Conservation (phyloP, 2,888 invertebrate genomes). For the Acleris cristana region DNA sequence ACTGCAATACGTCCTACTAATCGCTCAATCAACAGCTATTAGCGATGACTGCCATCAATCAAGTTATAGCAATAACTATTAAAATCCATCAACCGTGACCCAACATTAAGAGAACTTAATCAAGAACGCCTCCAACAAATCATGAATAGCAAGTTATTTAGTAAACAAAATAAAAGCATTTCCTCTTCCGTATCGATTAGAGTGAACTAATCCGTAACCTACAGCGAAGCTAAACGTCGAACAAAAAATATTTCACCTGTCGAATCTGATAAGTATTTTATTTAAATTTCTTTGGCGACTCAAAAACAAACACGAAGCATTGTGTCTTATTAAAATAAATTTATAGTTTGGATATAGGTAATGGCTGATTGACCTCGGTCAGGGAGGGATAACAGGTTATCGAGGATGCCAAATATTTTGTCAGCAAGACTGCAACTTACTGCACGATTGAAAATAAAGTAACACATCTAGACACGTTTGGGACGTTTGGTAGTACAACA, state of each 20-base stretch:
- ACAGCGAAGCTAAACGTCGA: constrained; percentile 77
- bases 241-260: constrained; percentile 76
- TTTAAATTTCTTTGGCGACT: constrained; percentile 80
- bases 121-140: constrained; percentile 20
- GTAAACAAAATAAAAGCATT: constrained; percentile 54
- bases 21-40: constrained; percentile 27
- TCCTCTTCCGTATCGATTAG: constrained; percentile 77
- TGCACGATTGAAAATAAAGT: too few relatives aligned
- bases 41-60: constrained; percentile 3
- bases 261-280: constrained; percentile 83
- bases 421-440: constrained; percentile 5
- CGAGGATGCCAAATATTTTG: constrained; percentile 65
- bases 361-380: constrained; percentile 79
- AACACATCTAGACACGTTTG: too few relatives aligned
- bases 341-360: constrained; percentile 79
- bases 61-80: constrained; percentile 9
- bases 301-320: constrained; percentile 78
- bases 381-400: constrained; percentile 72
- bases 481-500: too few relatives aligned
- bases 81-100: constrained; percentile 17
- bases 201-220: constrained; percentile 78
- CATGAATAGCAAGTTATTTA: constrained; percentile 32
- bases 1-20: constrained; percentile 30
- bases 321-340: constrained; percentile 84
- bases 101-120: constrained; percentile 19